phyloP scores from a whole-genome alignment of 2,113 vertebrate species.

The Procavia capensis region DNA sequence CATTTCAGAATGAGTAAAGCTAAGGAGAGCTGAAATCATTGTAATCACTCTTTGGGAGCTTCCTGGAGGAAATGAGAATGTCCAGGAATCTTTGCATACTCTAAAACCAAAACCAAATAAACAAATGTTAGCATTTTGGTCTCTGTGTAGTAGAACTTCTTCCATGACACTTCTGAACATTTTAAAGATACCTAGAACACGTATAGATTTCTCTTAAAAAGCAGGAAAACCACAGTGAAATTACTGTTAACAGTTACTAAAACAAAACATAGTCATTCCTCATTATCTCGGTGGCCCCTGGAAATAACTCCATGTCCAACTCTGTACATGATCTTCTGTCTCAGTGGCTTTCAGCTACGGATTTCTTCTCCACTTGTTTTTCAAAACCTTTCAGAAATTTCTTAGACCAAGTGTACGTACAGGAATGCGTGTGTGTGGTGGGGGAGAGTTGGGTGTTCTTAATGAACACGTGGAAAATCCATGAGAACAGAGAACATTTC shows the following conservation, averaged over 20 bases:
- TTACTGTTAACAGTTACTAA: background rate
- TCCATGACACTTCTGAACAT: background rate
- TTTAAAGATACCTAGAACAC: background rate
- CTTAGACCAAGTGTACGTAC: background rate
- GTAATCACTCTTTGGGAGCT: too few relatives aligned
- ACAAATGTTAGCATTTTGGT: background rate
- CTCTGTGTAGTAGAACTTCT: background rate
- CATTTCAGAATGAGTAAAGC: too few relatives aligned
- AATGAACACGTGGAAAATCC: slow-evolving; percentile 50
- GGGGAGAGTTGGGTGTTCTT: background rate
- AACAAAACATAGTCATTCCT: background rate
- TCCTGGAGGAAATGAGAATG: too few relatives aligned
- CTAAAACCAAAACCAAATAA: background rate
- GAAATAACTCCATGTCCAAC: background rate
- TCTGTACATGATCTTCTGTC: background rate
- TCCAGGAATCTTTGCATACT: too few relatives aligned
- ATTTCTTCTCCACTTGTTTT: background rate
- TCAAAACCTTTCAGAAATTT: slow-evolving; percentile 9
- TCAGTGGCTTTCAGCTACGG: background rate
- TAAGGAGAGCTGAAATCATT: too few relatives aligned
- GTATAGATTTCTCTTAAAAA: background rate
- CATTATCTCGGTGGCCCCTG: background rate
- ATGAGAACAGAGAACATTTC: slow-evolving; percentile 40
- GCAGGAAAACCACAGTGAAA: background rate
- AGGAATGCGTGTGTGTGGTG: background rate